A percentile compares a stretch with the other conserved stretches of the same genome.
phyloP scores from a whole-genome alignment of 1,140 invertebrate genomes.

The Drosophila takahashii region DNA sequence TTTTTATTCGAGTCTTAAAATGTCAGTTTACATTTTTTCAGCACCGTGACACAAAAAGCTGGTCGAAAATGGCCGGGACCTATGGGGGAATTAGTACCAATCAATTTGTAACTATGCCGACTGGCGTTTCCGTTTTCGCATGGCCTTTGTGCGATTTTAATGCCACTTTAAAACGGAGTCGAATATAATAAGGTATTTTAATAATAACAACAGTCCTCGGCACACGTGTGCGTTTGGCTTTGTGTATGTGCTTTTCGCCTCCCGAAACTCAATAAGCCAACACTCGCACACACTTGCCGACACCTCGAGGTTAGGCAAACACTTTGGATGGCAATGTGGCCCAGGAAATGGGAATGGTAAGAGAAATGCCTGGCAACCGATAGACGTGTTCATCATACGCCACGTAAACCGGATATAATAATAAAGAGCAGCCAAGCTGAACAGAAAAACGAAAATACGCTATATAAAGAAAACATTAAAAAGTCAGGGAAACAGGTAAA shows the following conservation, averaged over 20 bases:
- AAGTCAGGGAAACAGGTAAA: conserved; percentile 60
- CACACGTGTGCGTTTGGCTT: conserved; percentile 21
- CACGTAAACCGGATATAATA: conserved; percentile 77
- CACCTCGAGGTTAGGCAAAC: conserved; percentile 47
- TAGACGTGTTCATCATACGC: conserved; percentile 74
- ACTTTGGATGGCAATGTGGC: conserved; percentile 5
- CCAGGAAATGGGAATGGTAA: background rate
- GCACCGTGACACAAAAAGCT: background rate
- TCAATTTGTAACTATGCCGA: conserved; percentile 44
- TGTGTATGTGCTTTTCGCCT: conserved; percentile 27
- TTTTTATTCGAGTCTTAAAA: background rate
- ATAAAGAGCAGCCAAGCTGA: conserved; percentile 54
- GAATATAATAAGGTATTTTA: conserved; percentile 58
- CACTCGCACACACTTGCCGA: conserved; percentile 21
- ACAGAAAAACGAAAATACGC: conserved; percentile 25
- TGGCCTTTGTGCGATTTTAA: conserved; percentile 31
- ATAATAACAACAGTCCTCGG: background rate
- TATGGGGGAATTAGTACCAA: conserved; percentile 17
- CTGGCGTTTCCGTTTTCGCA: conserved; percentile 16
- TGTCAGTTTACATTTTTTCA: background rate
- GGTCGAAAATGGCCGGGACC: background rate
- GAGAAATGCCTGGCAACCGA: conserved; percentile 61
- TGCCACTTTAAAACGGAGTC: conserved; percentile 41
- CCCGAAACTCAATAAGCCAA: conserved; percentile 61
- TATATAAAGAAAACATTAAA: conserved; percentile 63